These are phyloP conservation scores for Rhodinocichla rosea DNA, from an alignment of 2,113 vertebrate genomes.

Conservation along the genomic window DNA sequence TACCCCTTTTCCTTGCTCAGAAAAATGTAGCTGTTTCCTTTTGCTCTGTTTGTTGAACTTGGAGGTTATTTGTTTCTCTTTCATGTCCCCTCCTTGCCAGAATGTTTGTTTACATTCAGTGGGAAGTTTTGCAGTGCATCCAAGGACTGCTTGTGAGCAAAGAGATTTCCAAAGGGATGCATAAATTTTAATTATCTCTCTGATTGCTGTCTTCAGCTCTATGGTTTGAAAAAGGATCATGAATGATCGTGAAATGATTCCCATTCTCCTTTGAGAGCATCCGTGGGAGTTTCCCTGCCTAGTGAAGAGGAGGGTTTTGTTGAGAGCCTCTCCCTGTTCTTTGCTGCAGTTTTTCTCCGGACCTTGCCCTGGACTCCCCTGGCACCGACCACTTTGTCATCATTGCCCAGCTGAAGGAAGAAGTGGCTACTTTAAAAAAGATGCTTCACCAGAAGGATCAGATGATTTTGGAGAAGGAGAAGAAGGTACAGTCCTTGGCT, in stretches of 20 bases:
- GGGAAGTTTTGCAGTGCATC: neutral
- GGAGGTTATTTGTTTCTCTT: conserved; percentile 25
- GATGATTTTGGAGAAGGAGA: conserved; percentile 83
- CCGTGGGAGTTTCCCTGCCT: neutral
- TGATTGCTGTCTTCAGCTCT: neutral
- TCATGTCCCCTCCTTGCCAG: neutral
- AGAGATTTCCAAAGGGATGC: neutral
- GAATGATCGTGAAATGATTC: neutral
- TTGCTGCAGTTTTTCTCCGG: conserved; percentile 74
- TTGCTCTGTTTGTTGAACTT: conserved; percentile 1
- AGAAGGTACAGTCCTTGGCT: conserved; percentile 71
- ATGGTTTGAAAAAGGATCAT: neutral
- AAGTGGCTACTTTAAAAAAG: conserved; percentile 81
- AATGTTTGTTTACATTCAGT: neutral
- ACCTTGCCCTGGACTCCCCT: conserved; percentile 79
- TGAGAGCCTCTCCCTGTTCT: neutral
- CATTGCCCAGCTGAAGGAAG: conserved; percentile 82
- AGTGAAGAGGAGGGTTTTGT: neutral
- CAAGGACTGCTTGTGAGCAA: neutral
- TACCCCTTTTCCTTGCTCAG: neutral
- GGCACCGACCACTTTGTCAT: conserved; percentile 81
- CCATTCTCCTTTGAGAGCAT: neutral
- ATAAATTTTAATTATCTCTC: neutral
- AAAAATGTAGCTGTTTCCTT: neutral
- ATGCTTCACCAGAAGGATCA: conserved; percentile 84